Conservation (phyloP, 2,113 vertebrate species). For the Tachuris rubrigastra region DNA sequence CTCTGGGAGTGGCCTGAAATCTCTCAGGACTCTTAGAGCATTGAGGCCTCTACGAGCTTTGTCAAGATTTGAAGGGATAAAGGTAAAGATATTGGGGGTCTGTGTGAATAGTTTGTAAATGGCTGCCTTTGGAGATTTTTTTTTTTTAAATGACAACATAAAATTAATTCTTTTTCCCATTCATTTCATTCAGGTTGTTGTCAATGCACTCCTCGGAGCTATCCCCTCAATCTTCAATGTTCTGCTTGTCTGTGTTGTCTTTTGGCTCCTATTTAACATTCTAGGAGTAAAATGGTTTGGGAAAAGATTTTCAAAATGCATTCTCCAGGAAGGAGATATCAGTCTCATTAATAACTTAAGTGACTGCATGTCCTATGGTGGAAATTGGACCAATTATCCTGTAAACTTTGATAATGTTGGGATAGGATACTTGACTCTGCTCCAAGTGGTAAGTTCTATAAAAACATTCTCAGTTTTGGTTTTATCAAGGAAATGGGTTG, state of each 20-base stretch:
- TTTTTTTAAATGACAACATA: not conserved
- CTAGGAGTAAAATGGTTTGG: slow-evolving; percentile 70
- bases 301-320: slow-evolving; percentile 61
- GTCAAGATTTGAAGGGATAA: slow-evolving; percentile 84
- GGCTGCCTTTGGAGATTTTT: not conserved
- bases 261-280: slow-evolving; percentile 82
- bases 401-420: slow-evolving; percentile 77
- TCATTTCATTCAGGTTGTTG: slow-evolving; percentile 68
- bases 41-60: slow-evolving; percentile 91
- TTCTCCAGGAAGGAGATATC: not conserved
- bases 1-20: slow-evolving; percentile 75
- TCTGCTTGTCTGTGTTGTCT: slow-evolving; percentile 77
- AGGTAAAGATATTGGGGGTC: slow-evolving; percentile 30
- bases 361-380: not conserved
- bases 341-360: fast-evolving
- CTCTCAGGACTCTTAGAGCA: slow-evolving; percentile 88
- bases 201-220: slow-evolving; percentile 75
- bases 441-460: slow-evolving; percentile 75
- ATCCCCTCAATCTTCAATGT: slow-evolving; percentile 78
- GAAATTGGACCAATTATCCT: slow-evolving; percentile 2
- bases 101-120: not conserved
- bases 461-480: not conserved
- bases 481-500: not conserved
- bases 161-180: not conserved
- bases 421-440: slow-evolving; percentile 76